These are phyloP conservation scores for Solenopsis fugax DNA, from an alignment of 1,140 invertebrate genomes.

Conservation along the genomic window DNA sequence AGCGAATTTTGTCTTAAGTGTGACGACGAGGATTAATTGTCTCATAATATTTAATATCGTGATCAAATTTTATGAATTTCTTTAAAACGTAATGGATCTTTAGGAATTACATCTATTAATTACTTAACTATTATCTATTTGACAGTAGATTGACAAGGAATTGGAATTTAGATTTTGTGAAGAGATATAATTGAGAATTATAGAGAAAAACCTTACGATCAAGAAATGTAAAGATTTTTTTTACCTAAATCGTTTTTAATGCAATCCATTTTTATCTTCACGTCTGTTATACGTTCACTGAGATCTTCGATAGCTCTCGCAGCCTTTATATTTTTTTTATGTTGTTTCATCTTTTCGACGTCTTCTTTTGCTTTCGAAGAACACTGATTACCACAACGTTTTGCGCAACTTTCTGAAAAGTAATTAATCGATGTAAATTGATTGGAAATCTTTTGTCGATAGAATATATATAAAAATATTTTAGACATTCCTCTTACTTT, in stretches of 20 bases:
- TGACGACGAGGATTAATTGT: background rate
- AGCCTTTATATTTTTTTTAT: background rate
- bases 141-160: background rate
- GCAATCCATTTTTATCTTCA: conserved; percentile 27
- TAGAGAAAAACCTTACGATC: background rate
- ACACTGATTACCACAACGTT: background rate
- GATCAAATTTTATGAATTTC: background rate
- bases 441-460: background rate
- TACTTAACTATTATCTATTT: background rate
- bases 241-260: conserved; percentile 14
- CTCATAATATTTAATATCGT: background rate
- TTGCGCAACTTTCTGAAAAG: background rate
- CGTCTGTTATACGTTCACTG: background rate
- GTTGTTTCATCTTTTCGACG: background rate
- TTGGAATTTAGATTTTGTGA: background rate
- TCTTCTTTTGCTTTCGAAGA: background rate
- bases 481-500: background rate
- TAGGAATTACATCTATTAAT: background rate
- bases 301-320: conserved; percentile 37
- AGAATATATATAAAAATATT: background rate
- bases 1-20: background rate
- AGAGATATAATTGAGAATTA: background rate
- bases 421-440: conserved; percentile 14
- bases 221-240: background rate
- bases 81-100: background rate